Conservation (phyloP, 2,797 vertebrate genomes). For the Gadopsis bispinosus region DNA sequence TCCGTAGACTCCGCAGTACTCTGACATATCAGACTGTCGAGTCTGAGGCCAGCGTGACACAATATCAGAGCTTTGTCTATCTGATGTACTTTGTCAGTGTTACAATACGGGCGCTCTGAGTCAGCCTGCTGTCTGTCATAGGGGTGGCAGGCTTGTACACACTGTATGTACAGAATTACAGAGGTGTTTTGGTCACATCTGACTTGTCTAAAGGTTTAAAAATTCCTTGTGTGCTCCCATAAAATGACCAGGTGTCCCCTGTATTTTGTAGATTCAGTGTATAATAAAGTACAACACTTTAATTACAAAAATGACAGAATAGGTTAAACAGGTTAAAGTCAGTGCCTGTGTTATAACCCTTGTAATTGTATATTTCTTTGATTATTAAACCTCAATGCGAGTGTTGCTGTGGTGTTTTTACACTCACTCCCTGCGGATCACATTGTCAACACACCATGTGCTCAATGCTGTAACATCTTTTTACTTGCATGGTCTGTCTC, state of each 20-base stretch:
- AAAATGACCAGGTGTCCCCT: not conserved
- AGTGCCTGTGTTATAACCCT: not conserved
- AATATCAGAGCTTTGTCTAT: slow-evolving; percentile 48
- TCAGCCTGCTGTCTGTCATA: slow-evolving; percentile 16
- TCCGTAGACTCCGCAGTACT: slow-evolving; percentile 29
- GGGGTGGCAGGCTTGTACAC: not conserved
- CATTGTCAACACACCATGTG: not conserved
- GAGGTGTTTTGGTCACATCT: not conserved
- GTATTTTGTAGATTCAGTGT: not conserved
- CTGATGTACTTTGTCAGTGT: slow-evolving; percentile 43
- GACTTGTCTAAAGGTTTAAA: not conserved
- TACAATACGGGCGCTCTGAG: slow-evolving; percentile 3
- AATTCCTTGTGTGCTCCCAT: not conserved
- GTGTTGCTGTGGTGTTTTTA: not conserved
- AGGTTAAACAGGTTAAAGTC: not conserved
- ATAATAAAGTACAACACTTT: not conserved
- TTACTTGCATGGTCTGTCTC: not conserved
- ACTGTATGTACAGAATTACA: not conserved
- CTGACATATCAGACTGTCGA: slow-evolving; percentile 39
- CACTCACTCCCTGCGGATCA: not conserved
- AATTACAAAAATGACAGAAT: not conserved
- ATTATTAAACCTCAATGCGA: not conserved
- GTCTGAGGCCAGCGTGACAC: slow-evolving; percentile 47
- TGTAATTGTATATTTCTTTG: not conserved
- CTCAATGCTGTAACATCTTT: not conserved